Evolutionary conservation across 23 tunicate genomes (phyloP), one percentile per base, ranked within the genome.

Genomic region (Ciona savignyi): DNA sequence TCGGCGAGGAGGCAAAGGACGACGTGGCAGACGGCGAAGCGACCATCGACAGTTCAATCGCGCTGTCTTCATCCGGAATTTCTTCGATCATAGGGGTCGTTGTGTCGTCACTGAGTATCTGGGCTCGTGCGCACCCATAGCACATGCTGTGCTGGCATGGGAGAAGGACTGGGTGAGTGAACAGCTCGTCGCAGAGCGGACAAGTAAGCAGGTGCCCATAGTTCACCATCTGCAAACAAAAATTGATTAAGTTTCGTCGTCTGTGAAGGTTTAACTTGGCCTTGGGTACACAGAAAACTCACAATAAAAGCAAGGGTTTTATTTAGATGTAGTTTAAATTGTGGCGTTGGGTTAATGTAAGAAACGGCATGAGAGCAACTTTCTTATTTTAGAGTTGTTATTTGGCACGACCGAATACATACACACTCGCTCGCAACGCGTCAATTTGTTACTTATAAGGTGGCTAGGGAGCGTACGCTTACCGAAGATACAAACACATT

Each of bases 101-200:
- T 19, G 70, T n/a, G 20, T 82, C 87, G 15, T 42, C 56, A 9
- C 56, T 61, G 30, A 88, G 74, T 9, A 88, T 35, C 60, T 88
- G 96, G 2, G 85, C 74, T 0, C 96, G 77, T 9, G 96, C 96
- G 73, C 96, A 88, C 23, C 96, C 96, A 49, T 82, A 88, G 65
- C 96, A 88, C 64, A 88, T 30, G 72, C 84, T 81, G 78, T 88
- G 96, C 72, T 82, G 87, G 77, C 96, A 88, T 29, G 96, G 96
- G 30, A 88, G 56, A 71, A 78, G 63, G 15, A 88, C 96, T 0
- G 96, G 96, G 60, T 88, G 96, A 0, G 87, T 88, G 72, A 69
- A 77, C 21, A 88, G 73, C 34, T 88, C 83, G 25, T 82, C 70
- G 72, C 96, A 88, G 30, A 81, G 74, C 15, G 96, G 87, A 63